A percentile compares a stretch with the other conserved stretches of the same genome.
phyloP scores from a whole-genome alignment of 2,113 vertebrate genomes.

The Pogona vitticeps region DNA sequence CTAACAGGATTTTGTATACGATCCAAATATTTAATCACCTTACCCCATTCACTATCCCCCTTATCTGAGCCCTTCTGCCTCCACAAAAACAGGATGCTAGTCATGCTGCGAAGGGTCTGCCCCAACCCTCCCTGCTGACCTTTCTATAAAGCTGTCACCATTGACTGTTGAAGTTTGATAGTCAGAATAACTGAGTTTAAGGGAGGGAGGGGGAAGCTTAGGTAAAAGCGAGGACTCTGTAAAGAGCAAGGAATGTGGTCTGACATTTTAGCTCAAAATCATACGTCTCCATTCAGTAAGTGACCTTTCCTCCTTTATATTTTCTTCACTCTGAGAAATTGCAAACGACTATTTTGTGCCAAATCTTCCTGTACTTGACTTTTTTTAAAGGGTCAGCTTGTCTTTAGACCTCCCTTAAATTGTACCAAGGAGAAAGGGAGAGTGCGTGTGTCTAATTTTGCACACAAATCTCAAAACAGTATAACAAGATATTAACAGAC shows the following conservation, averaged over 20 bases:
- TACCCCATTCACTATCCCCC: not conserved
- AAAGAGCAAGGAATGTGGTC: slow-evolving; percentile 31
- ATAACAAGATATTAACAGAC: not conserved
- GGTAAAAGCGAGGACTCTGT: slow-evolving; percentile 19
- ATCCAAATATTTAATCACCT: not conserved
- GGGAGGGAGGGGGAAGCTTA: not conserved
- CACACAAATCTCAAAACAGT: not conserved
- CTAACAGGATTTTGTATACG: not conserved
- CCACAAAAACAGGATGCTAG: not conserved
- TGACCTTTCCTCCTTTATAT: slow-evolving; percentile 40
- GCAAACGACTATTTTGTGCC: not conserved
- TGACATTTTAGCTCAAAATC: slow-evolving; percentile 24
- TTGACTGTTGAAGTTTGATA: not conserved
- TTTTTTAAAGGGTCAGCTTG: slow-evolving; percentile 8
- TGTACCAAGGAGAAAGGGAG: not conserved
- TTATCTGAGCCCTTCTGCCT: not conserved
- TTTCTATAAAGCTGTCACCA: not conserved
- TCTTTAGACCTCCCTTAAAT: not conserved
- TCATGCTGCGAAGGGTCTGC: not conserved
- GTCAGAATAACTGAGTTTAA: not conserved
- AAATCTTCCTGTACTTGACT: not conserved
- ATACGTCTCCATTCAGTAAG: not conserved
- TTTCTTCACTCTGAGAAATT: not conserved
- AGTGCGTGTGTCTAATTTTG: not conserved
- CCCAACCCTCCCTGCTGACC: slow-evolving; percentile 1